Base-by-base conservation (phyloP, 2,113 vertebrate genomes). In the Thymallus thymallus region DNA sequence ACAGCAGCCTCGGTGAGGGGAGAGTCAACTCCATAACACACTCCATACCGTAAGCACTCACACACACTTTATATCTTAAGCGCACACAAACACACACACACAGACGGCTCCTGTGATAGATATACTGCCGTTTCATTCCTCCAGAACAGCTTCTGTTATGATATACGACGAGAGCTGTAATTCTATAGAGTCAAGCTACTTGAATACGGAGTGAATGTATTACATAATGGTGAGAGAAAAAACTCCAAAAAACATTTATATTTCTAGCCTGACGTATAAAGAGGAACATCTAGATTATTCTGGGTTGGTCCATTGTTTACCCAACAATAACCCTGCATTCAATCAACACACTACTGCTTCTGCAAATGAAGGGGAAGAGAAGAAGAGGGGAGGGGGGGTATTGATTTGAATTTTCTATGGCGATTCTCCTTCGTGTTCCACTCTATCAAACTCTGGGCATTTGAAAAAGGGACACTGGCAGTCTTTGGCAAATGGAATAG, bases 391-490 rank as follows among this genome's bases (percentile, higher is more conserved):
- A 9, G 35, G 13, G n/a, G n/a, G 79, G 84, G 81, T 84, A 85
- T 85, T 84, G 88, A 90, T 88, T 92, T 82, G 32, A 77, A 79
- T 80, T 88, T 84, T 86, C 86, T 80, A 79, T 79, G 77, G 80
- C 75, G 71, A 85, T 83, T 86, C 75, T 86, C 68, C 70, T 68
- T 73, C 56, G 56, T 80, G 84, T 82, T 82, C 84, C 80, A 81
- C 79, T 85, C 62, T 84, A 86, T 86, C 89, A 91, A 90, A 91
- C 89, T n/a, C n/a, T 86, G 85, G 90, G 90, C 90, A 91, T 93
- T 91, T 91, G 89, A 90, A 88, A 80, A 71, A 84, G 75, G 82
- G 82, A 75, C 74, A 74, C 73, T 58, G 68, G 46, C 61, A 30
- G 70, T 83, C 74, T 82, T 68, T 24, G 86, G 80, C 77, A 88